Evolutionary conservation across 2,113 vertebrate genomes (phyloP), one percentile per base, ranked within the genome.

Genomic region (Calidris pugnax): DNA sequence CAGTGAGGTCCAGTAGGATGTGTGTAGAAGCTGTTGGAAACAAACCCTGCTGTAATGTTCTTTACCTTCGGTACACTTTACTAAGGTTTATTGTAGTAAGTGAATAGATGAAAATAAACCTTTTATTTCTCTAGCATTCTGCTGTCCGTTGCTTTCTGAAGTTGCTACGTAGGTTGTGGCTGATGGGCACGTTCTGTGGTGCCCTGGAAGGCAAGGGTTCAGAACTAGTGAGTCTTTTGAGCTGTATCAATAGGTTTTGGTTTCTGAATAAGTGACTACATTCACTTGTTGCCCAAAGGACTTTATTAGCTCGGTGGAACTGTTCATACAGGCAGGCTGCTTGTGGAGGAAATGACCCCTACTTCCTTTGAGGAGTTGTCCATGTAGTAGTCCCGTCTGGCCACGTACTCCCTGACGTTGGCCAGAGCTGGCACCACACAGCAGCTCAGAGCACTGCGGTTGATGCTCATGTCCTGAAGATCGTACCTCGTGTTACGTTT

Each of bases 381-480:
- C 55, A 37, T 48, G 9, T 93, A 83, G 89, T 91, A 68, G 82
- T 98, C 98, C 33, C 97, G 87, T 39, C 93, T 97, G 33, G 96
- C 96, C 2, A 97, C 92, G 9, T 98, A 99, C 18, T 98, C 98
- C 21, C n/a, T n/a, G n/a, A n/a, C n/a, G n/a, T n/a, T n/a, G n/a
- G n/a, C n/a, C n/a, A n/a, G n/a, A n/a, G n/a, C n/a, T n/a, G n/a
- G n/a, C n/a, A n/a, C n/a, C n/a, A n/a, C n/a, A n/a, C n/a, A n/a
- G n/a, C n/a, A n/a, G n/a, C n/a, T n/a, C n/a, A n/a, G n/a, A n/a
- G n/a, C n/a, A n/a, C n/a, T n/a, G n/a, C n/a, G n/a, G n/a, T n/a
- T n/a, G n/a, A n/a, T n/a, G n/a, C n/a, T n/a, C n/a, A n/a, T n/a
- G n/a, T n/a, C n/a, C n/a, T n/a, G n/a, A n/a, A n/a, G n/a, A n/a